These are phyloP conservation scores for Ornithorhynchus anatinus DNA, from an alignment of 2,113 vertebrate species.

Conservation along the genomic window DNA sequence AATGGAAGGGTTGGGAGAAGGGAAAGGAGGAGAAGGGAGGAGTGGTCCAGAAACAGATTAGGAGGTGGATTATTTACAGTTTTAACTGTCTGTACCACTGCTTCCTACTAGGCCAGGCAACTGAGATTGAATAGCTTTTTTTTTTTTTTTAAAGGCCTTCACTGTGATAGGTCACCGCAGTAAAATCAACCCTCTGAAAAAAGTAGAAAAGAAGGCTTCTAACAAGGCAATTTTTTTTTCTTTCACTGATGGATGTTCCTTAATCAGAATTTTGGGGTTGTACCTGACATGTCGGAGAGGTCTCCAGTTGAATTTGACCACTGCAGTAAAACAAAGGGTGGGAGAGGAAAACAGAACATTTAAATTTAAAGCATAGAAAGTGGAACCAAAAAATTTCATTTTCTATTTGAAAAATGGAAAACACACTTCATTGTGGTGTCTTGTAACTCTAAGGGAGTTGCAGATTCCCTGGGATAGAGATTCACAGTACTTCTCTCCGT, in stretches of 20 bases:
- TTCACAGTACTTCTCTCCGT: slow-evolving; percentile 72
- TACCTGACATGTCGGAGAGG: slow-evolving; percentile 80
- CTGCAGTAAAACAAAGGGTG: slow-evolving; percentile 60
- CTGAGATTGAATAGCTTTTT: too few relatives aligned
- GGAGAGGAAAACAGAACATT: slow-evolving; percentile 11
- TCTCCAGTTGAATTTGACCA: slow-evolving; percentile 78
- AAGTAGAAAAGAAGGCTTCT: too few relatives aligned
- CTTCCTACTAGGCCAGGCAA: too few relatives aligned
- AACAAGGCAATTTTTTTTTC: not conserved
- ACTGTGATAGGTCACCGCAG: too few relatives aligned
- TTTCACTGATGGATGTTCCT: not conserved
- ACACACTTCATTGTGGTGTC: slow-evolving; percentile 63
- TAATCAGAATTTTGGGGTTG: not conserved
- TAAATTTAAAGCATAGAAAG: not conserved
- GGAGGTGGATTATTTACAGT: too few relatives aligned
- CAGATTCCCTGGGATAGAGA: slow-evolving; percentile 74
- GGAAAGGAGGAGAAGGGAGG: too few relatives aligned
- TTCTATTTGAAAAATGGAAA: slow-evolving; percentile 18
- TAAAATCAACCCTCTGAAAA: too few relatives aligned
- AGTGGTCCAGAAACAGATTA: too few relatives aligned
- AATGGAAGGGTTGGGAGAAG: too few relatives aligned
- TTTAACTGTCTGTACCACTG: too few relatives aligned
- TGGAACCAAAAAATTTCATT: slow-evolving; percentile 4
- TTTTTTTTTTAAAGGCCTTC: too few relatives aligned
- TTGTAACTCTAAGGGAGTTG: slow-evolving; percentile 64